A percentile compares a stretch with the other conserved stretches of the same genome.
phyloP scores from a whole-genome alignment of 2,888 invertebrate genomes.

The Sinohyriopsis cumingii region DNA sequence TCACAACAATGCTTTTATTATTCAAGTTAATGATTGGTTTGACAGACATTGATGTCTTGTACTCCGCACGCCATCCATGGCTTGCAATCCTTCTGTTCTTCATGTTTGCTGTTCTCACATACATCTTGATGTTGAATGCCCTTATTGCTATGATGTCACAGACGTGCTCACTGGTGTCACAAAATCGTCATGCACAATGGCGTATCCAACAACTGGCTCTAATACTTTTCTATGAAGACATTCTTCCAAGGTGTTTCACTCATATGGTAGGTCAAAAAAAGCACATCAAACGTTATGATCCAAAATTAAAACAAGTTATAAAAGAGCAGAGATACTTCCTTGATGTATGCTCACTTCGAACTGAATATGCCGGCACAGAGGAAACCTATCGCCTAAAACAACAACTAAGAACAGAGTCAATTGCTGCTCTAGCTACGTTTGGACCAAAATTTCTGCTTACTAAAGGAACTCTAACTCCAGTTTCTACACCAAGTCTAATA shows the following conservation, averaged over 20 bases:
- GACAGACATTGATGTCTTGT: conserved; percentile 40
- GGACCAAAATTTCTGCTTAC: too few species aligned
- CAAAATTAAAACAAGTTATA: conserved; percentile 31
- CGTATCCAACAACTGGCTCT: conserved; percentile 49
- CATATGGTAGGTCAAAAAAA: conserved; percentile 34
- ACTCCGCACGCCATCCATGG: conserved; percentile 47
- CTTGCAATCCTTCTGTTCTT: conserved; percentile 47
- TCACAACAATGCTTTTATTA: conserved; percentile 45
- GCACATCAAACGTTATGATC: conserved; percentile 38
- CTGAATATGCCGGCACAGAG: conserved; percentile 44
- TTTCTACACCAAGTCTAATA: too few species aligned
- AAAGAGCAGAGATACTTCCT: conserved; percentile 40
- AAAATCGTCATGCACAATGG: conserved; percentile 51
- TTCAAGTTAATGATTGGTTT: conserved; percentile 59
- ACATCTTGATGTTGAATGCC: conserved; percentile 55
- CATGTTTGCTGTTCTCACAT: conserved; percentile 49
- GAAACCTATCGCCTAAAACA: conserved; percentile 37
- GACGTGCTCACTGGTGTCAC: conserved; percentile 49
- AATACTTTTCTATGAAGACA: conserved; percentile 47
- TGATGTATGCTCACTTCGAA: conserved; percentile 48
- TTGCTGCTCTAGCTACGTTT: neutral
- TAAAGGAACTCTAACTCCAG: too few species aligned
- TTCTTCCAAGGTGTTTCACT: conserved; percentile 29
- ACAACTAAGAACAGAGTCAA: conserved; percentile 20
- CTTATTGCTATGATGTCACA: conserved; percentile 63